phyloP scores from a whole-genome alignment of 2,888 invertebrate species.

The Catocala sponsa region DNA sequence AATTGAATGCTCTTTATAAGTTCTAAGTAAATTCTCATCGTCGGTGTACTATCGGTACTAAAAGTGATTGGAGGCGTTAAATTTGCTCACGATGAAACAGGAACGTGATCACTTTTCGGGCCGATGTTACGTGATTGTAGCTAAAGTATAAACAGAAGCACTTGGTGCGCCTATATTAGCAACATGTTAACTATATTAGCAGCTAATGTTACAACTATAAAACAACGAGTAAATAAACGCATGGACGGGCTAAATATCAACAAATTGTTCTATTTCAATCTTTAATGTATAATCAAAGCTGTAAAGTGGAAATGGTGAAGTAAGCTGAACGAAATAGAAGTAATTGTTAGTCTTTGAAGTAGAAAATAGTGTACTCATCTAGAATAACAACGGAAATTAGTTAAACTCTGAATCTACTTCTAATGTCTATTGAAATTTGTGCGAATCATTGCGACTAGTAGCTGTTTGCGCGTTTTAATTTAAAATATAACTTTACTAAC shows the following conservation, averaged over 20 bases:
- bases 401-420: not conserved
- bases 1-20: slow-evolving; percentile 43
- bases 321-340: too few relatives aligned
- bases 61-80: slow-evolving; percentile 29
- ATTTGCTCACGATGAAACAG: slow-evolving; percentile 10
- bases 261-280: slow-evolving; percentile 23
- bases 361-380: not conserved
- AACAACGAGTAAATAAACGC: slow-evolving; percentile 44
- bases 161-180: slow-evolving; percentile 56
- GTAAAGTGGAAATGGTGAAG: too few relatives aligned
- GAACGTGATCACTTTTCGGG: slow-evolving; percentile 29
- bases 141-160: slow-evolving; percentile 54
- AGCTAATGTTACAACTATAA: slow-evolving; percentile 57
- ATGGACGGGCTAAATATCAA: slow-evolving; percentile 62
- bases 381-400: not conserved
- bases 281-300: not conserved
- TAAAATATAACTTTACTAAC: not conserved
- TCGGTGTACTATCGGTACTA: slow-evolving; percentile 35
- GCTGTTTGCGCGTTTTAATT: not conserved
- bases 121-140: slow-evolving; percentile 37
- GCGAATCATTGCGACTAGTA: slow-evolving; percentile 40
- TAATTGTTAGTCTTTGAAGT: not conserved
- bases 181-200: slow-evolving; percentile 48
- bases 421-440: slow-evolving; percentile 49
- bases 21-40: slow-evolving; percentile 38